phyloP scores from a whole-genome alignment of 2,888 invertebrate genomes.

The Nomada ruficornis region DNA sequence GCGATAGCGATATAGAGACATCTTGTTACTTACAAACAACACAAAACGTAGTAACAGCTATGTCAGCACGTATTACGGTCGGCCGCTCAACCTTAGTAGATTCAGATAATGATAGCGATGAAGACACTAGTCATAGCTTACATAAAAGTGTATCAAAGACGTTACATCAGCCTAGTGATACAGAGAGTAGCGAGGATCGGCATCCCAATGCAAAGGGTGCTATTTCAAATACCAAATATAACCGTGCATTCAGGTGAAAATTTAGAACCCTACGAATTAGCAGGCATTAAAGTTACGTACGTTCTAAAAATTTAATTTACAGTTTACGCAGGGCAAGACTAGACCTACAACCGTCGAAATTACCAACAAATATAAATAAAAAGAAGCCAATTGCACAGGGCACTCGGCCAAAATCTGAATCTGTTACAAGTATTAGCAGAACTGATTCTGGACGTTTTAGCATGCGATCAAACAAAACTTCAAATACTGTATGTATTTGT shows the following conservation, averaged over 20 bases:
- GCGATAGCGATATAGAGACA: conserved; percentile 84
- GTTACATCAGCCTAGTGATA: conserved; percentile 73
- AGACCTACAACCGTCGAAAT: conserved; percentile 86
- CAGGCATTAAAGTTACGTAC: neutral
- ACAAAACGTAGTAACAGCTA: conserved; percentile 86
- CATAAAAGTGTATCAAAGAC: conserved; percentile 72
- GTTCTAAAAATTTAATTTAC: conserved; percentile 17
- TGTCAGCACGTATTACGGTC: conserved; percentile 82
- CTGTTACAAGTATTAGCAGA: conserved; percentile 71
- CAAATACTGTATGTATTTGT: conserved; percentile 62
- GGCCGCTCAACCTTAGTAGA: conserved; percentile 77
- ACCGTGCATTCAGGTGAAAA: conserved; percentile 71
- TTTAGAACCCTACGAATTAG: neutral
- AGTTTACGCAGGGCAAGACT: conserved; percentile 88
- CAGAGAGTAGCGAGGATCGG: conserved; percentile 78
- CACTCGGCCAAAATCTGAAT: conserved; percentile 70
- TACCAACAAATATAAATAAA: conserved; percentile 84
- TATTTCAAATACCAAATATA: conserved; percentile 73
- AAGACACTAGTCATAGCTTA: conserved; percentile 78
- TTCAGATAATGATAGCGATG: conserved; percentile 84
- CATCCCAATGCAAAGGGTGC: conserved; percentile 67
- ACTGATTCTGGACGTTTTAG: conserved; percentile 78
- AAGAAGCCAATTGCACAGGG: conserved; percentile 70
- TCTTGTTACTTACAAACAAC: conserved; percentile 84
- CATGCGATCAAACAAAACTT: conserved; percentile 69